Base-by-base conservation (phyloP, 2,113 vertebrate genomes). In the Zapus hudsonius region DNA sequence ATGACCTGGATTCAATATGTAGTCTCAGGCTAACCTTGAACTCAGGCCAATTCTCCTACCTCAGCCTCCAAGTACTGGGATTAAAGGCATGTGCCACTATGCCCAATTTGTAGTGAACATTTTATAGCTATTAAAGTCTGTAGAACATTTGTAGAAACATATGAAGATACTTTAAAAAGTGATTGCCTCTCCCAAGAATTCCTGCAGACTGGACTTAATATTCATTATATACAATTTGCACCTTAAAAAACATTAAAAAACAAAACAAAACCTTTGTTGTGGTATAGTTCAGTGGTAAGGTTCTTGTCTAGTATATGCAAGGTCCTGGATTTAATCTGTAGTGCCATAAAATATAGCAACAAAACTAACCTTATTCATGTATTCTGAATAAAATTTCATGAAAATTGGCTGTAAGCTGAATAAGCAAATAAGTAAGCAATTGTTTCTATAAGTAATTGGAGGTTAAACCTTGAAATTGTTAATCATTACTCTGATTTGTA, bases 341-440 rank as follows among this genome's bases (percentile, higher is more conserved):
- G 1, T 11, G 42, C 0, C 8, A n/a, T 19, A 91, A n/a, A 66
- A 55, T 42, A 36, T 25, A 76, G 27, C 44, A 84, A 42, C 59
- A 84, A 67, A 84, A 33, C n/a, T 33, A 73, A 52, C 23, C 42
- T 36, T 84, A 38, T 55, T 76, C 9, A 19, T 72, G 0, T 57
- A 80, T n/a, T 13, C 44, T 72, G 55, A 57, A 74, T 73, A 91
- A 69, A 55, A 67, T 74, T 84, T 74, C 44, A 57, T 44, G n/a
- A 87, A 83, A 91, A 81, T 69, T 84, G 47, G 17, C 8, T 57
- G 36, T 72, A 80, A 61, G 67, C 3, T 64, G 29, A 88, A 31
- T 29, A 84, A 70, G 52, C 40, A 93, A 87, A 90, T 81, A 92
- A 36, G 27, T 94, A 79, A 95, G 16, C 25, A 80, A 7, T 86